Evolutionary conservation across 2,888 invertebrate species (phyloP), one percentile per base, ranked within the genome.

Genomic region (Chorisops tibialis): DNA sequence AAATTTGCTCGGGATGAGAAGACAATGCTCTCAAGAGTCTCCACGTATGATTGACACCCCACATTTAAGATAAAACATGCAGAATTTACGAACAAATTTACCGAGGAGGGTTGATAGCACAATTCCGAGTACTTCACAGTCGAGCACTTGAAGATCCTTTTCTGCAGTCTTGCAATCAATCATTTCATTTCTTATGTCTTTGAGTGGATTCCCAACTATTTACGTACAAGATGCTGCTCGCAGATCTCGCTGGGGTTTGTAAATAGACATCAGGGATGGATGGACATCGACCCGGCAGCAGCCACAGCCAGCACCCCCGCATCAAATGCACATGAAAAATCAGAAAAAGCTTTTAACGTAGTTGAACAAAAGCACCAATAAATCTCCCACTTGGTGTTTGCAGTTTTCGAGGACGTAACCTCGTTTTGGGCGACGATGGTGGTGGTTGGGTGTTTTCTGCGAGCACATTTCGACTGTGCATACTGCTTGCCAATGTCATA

Each of bases 271-370:
- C 30, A 30, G 30, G 30, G 30, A 30, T 30, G 30, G 30, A 30
- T 30, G 30, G 30, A 30, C 30, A 30, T n/a, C n/a, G n/a, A n/a
- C 7, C 30, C 30, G 30, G 9, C 30, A 5, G 5, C 30, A 30
- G 9, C 30, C 30, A 30, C 30, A 5, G 5, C 30, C 5, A 30
- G 7, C 30, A 30, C 30, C 30, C 30, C 30, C n/a, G n/a, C 30
- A 30, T 30, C 56, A 30, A 56, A 56, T 56, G 56, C 56, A 56
- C 56, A 56, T 45, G 56, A 30, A 52, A 45, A 56, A 56, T 56
- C 43, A 43, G 45, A 43, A 56, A 56, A 56, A 45, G 56, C 56
- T 56, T 56, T 56, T 56, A 56, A 45, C 56, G 39, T 56, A 56
- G 18, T 43, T 35, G 56, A 56, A 56, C 56, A 56, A 56, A n/a